Evolutionary conservation across 2,113 vertebrate species (phyloP), one percentile per base, ranked within the genome.

Genomic region (Melanostigma gelatinosum): DNA sequence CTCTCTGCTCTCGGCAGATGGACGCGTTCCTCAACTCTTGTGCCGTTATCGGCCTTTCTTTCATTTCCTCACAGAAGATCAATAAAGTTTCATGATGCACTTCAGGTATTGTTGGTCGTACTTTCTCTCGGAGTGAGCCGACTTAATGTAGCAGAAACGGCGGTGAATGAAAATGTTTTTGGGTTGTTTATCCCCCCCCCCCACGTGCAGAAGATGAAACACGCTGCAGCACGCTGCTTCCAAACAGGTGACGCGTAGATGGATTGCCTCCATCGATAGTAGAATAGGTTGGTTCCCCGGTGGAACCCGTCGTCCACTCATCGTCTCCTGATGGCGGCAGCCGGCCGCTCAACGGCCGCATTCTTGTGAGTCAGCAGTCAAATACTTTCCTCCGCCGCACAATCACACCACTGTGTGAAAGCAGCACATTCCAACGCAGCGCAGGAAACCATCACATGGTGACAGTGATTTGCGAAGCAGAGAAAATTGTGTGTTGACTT

Each of bases 51-150:
- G 34, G 38, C 18, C 62, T 54, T 40, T 24, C 42, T 74, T 34
- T 61, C 82, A 58, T 84, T 83, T 74, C 36, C 46, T 72, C 69
- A 79, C 62, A 80, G 79, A 77, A 65, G 81, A 60, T 81, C 74
- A 81, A 75, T 88, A 70, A 74, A 15, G 71, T 76, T 88, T 77
- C 61, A 80, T 74, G 50, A 84, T 57, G 80, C 65, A 73, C 78
- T 77, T 77, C 38, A 60, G 65, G 64, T 55, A 63, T 67, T 79
- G 85, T 79, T 77, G 70, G 44, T 79, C 34, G 67, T 80, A 69
- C 72, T 86, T 77, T 79, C 38, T 2, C 65, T 12, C 18, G 61
- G 57, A 60, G 36, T 76, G 79, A 78, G 69, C 16, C 2, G 24
- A 71, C 67, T 68, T 76, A 84, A 90, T 76, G 83, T 44, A 76